Conservation (phyloP, 1,140 invertebrate genomes). For the Cryptotermes secundus region DNA sequence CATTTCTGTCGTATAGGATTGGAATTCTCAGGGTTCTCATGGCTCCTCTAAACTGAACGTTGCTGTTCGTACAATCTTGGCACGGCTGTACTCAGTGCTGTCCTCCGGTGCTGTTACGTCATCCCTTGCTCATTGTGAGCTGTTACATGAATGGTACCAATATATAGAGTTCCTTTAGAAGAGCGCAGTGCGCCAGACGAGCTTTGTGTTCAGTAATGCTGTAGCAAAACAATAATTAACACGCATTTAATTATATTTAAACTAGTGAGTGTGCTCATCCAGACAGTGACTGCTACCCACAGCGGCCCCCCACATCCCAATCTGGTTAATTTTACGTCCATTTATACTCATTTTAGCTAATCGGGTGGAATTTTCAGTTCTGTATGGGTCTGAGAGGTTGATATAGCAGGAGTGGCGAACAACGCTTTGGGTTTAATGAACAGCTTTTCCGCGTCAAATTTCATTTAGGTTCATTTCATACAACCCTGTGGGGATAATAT, state of each 20-base stretch:
- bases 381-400: not conserved
- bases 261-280: not conserved
- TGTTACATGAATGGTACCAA: not conserved
- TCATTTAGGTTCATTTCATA: too few species aligned
- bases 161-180: not conserved
- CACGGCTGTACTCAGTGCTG: not conserved
- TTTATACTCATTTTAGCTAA: not conserved
- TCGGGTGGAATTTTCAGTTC: not conserved
- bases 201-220: not conserved
- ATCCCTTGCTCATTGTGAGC: not conserved
- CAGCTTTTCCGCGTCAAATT: too few species aligned
- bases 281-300: not conserved
- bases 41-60: too few species aligned
- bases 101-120: not conserved
- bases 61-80: too few species aligned
- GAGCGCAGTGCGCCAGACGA: not conserved
- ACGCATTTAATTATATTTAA: not conserved
- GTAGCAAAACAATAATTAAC: constrained; percentile 3
- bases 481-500: too few species aligned
- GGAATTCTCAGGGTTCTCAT: too few species aligned
- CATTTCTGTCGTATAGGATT: too few species aligned
- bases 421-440: too few species aligned
- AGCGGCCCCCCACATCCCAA: not conserved
- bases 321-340: not conserved
- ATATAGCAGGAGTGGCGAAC: too few species aligned